Percentiles rank a stretch among this genome's conserved stretches.
These are phyloP conservation scores for Bemisia tabaci DNA, from an alignment of 1,140 invertebrate genomes.

Conservation along the genomic window DNA sequence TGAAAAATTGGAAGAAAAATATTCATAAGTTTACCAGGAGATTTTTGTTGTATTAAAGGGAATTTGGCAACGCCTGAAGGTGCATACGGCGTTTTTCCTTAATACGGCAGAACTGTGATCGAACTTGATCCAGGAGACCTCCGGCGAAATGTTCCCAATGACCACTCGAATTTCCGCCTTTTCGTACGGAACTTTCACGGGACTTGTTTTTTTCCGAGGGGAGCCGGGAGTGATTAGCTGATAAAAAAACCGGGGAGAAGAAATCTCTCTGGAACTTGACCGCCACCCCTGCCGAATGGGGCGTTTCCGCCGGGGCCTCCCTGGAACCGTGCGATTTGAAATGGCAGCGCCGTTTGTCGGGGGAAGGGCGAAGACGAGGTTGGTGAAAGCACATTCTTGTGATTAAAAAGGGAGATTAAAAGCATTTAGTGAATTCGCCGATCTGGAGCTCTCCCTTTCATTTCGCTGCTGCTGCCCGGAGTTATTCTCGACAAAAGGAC, in stretches of 20 bases:
- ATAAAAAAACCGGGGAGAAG: background rate
- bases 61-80: too few relatives aligned
- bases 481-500: background rate
- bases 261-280: too few relatives aligned
- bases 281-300: too few relatives aligned
- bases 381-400: background rate
- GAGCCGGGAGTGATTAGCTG: background rate
- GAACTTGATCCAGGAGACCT: too few relatives aligned
- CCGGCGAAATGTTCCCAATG: background rate
- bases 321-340: too few relatives aligned
- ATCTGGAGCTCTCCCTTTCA: background rate
- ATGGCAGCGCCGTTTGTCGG: too few relatives aligned
- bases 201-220: background rate
- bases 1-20: too few relatives aligned
- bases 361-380: background rate
- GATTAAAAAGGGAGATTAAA: background rate
- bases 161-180: background rate
- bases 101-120: too few relatives aligned
- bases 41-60: too few relatives aligned
- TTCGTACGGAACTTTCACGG: background rate
- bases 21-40: too few relatives aligned
- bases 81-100: too few relatives aligned
- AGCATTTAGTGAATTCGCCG: background rate
- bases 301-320: too few relatives aligned
- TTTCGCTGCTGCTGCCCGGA: background rate